Evolutionary conservation across 2,113 vertebrate species (phyloP).

Genomic region (Gorsachius goisagi): DNA sequence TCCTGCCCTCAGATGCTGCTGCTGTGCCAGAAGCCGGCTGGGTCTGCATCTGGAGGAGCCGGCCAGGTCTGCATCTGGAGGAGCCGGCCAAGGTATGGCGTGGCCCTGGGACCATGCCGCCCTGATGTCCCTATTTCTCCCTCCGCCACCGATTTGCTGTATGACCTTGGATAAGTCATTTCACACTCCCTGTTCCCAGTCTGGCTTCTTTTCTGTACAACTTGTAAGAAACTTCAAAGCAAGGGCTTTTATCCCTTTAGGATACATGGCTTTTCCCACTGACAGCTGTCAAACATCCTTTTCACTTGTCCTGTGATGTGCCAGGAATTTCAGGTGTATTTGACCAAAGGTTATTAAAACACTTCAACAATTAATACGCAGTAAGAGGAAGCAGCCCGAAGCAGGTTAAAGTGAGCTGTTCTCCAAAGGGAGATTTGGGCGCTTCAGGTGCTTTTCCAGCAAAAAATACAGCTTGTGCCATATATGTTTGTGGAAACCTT

Average conservation of each 20-base stretch:
- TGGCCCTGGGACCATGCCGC: not conserved
- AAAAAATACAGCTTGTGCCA: not conserved
- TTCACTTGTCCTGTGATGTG: not conserved
- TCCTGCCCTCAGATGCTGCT: not conserved
- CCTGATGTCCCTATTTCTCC: not conserved
- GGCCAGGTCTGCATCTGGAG: not conserved
- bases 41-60: not conserved
- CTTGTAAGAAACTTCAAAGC: constrained; percentile 36
- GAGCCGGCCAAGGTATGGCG: not conserved
- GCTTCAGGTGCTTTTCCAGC: constrained; percentile 20
- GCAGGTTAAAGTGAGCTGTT: not conserved
- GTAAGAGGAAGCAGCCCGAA: constrained; percentile 41
- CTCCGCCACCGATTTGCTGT: fast-evolving
- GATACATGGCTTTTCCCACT: constrained; percentile 20
- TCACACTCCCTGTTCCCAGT: not conserved
- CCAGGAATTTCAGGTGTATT: constrained; percentile 40
- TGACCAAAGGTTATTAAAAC: constrained; percentile 61
- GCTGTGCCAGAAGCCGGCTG: not conserved
- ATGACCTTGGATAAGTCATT: not conserved
- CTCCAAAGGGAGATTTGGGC: not conserved
- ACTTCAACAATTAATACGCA: constrained; percentile 21
- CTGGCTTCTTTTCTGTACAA: not conserved
- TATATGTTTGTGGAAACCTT: not conserved
- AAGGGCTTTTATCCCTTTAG: constrained; percentile 17
- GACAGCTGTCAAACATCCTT: constrained; percentile 54